Percentiles rank a stretch among this genome's conserved stretches.
Evolutionary conservation across 2,797 vertebrate genomes (phyloP).

Genomic region (Moxostoma hubbsi): DNA sequence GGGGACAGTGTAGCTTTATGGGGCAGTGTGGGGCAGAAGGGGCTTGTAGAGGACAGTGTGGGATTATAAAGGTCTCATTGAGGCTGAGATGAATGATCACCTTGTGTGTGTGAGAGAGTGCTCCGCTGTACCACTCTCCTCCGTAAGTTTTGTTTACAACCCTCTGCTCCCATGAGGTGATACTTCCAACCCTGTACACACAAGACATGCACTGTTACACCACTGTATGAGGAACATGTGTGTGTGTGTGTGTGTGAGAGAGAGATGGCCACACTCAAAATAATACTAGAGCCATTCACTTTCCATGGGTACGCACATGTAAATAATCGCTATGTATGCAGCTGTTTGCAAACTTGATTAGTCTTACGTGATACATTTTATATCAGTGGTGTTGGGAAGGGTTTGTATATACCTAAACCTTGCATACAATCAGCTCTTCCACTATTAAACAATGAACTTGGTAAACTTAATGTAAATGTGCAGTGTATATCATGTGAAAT

Average conservation of each 20-base stretch:
- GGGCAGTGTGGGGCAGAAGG: conserved; percentile 31
- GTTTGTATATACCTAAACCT: too few species aligned
- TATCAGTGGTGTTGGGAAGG: background rate
- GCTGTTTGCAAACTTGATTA: background rate
- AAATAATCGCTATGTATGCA: background rate
- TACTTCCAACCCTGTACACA: conserved; percentile 88
- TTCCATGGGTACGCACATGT: background rate
- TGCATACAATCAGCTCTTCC: too few species aligned
- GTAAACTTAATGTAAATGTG: too few species aligned
- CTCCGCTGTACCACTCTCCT: conserved; percentile 76
- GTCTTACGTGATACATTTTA: background rate
- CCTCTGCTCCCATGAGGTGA: conserved; percentile 88
- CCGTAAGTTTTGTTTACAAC: conserved; percentile 90
- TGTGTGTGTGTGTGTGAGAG: conserved; percentile 64
- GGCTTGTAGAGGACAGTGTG: conserved; percentile 23
- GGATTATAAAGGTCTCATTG: conserved; percentile 8
- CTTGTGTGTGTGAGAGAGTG: conserved; percentile 74
- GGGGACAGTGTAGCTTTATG: conserved; percentile 7
- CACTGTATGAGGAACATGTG: conserved; percentile 47
- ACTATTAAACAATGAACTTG: too few species aligned
- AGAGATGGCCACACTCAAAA: conserved; percentile 48
- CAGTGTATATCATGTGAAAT: too few species aligned
- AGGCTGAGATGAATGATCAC: conserved; percentile 77
- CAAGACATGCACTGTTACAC: conserved; percentile 66
- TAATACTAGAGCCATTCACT: conserved; percentile 69